Evolutionary conservation across 2,888 invertebrate genomes (phyloP), one percentile per base, ranked within the genome.

Genomic region (Allygus modestus): DNA sequence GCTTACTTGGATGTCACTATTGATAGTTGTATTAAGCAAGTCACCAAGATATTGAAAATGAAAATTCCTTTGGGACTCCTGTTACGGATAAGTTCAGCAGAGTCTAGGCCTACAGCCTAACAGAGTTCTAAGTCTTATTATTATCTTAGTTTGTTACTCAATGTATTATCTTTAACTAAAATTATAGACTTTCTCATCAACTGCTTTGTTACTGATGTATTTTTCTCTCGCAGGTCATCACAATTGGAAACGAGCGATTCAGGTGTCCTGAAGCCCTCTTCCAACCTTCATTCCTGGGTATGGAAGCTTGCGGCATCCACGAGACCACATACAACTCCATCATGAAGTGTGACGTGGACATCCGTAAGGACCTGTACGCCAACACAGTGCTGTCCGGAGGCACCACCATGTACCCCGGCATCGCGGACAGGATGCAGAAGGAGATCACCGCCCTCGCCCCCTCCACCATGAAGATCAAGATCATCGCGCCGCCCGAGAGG

Each of bases 331-430:
- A 97, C 94, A 97, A 98, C 92, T 97, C 97, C 84, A 98, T 98
- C 94, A 98, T 98, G 98, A 98, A 97, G 94, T 98, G 98, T 92
- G 98, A 98, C 92, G 97, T 98, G 85, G 97, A 97, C 91, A 98
- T 98, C 94, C 95, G 97, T 94, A 97, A 97, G 93, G 97, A 98
- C 92, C 92, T 98, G 92, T 98, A 98, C 92, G 97, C 97, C 93
- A 97, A 97, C 93, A 97, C 97, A 88, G 98, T 98, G 84, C 92
- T 98, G 89, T 98, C 98, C 86, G 97, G 97, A 87, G 97, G 97
- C 91, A 97, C 97, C 92, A 97, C 97, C 90, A 97, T 97, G 97
- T 97, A 97, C 92, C 97, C 97, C 81, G 97, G 97, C 90, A 97
- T 97, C 92, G 97, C 97, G 90, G 97, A 97, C 93, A 94, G 96